phyloP scores from a whole-genome alignment of 2,113 vertebrate genomes.

The Psilopsiagon aurifrons region DNA sequence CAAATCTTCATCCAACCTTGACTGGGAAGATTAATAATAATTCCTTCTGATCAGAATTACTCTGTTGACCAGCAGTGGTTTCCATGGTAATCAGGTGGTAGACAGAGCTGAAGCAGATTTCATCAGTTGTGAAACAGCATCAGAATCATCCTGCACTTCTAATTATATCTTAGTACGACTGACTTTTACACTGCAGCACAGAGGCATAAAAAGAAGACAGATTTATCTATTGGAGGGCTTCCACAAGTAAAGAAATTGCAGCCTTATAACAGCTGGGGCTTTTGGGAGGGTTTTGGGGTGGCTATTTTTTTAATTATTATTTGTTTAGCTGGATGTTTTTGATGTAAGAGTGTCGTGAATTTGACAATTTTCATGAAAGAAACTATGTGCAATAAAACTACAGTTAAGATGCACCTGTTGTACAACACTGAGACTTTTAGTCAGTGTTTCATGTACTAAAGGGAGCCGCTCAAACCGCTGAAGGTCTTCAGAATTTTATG shows the following conservation, averaged over 20 bases:
- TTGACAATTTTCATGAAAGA: neutral
- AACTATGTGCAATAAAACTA: neutral
- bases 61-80: conserved; percentile 71
- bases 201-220: conserved; percentile 54
- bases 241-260: conserved; percentile 18
- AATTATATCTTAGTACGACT: conserved; percentile 73
- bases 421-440: neutral
- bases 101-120: conserved; percentile 72
- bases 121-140: conserved; percentile 76
- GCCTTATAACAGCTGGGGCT: neutral
- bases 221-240: conserved; percentile 41
- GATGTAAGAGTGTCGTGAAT: neutral
- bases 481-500: neutral
- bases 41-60: conserved; percentile 78
- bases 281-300: neutral
- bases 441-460: neutral
- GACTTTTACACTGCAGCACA: conserved; percentile 57
- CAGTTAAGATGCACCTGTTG: neutral
- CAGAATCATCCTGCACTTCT: conserved; percentile 75
- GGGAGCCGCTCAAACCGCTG: neutral
- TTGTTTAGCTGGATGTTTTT: neutral
- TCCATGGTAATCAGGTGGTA: conserved; percentile 78
- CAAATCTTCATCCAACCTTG: conserved; percentile 69
- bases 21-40: conserved; percentile 78
- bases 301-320: neutral